Evolutionary conservation across 2,888 invertebrate genomes (phyloP).

Genomic region (Eristalis pertinax): DNA sequence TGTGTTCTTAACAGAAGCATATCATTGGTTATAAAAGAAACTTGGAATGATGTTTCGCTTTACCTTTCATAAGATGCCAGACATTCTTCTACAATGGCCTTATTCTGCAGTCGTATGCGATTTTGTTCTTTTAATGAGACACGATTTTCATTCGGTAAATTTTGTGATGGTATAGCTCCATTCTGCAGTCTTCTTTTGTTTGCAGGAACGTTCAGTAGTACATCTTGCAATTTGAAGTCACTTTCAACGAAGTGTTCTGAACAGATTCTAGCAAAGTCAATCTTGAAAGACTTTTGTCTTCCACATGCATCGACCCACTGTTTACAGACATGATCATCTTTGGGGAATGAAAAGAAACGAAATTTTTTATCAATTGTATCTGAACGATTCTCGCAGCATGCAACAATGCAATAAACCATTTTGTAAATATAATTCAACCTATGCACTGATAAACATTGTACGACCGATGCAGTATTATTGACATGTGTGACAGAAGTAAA

Average conservation of each 20-base stretch:
- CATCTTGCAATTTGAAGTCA: conserved; percentile 43
- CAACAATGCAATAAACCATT: conserved; percentile 37
- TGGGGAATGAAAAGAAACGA: conserved; percentile 39
- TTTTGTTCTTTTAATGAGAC: neutral
- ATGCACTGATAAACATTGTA: no score
- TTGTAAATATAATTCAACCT: neutral
- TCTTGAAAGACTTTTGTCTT: conserved; percentile 25
- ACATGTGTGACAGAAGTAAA: no score
- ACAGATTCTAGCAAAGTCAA: conserved; percentile 29
- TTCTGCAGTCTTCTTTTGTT: conserved; percentile 26
- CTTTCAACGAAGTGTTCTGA: conserved; percentile 26
- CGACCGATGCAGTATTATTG: no score
- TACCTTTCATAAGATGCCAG: conserved; percentile 36
- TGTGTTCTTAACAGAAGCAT: neutral
- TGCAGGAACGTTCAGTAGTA: conserved; percentile 30
- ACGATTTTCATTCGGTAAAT: conserved; percentile 16
- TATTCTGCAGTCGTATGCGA: neutral
- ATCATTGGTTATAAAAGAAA: neutral
- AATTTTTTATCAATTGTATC: neutral
- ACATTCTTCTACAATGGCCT: conserved; percentile 25
- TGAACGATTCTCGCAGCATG: conserved; percentile 32
- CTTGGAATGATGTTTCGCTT: neutral
- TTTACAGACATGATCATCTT: conserved; percentile 21
- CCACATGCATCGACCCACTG: conserved; percentile 41
- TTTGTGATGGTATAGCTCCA: conserved; percentile 32